These are phyloP conservation scores for Pelvicachromis taeniatus DNA, from an alignment of 2,113 vertebrate genomes.

Conservation along the genomic window DNA sequence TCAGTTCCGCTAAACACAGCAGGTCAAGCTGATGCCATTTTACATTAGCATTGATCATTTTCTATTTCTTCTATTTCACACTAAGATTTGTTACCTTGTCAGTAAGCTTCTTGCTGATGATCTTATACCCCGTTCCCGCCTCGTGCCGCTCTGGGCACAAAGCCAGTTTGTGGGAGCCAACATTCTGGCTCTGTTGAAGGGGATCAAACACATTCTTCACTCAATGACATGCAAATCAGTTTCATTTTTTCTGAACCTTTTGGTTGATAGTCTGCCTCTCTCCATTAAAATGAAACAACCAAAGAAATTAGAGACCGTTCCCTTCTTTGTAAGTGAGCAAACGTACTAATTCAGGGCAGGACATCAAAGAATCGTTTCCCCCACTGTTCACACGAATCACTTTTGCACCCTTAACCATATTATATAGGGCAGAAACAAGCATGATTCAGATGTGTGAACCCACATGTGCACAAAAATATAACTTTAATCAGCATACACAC, in stretches of 20 bases:
- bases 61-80: neutral
- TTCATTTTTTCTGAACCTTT: neutral
- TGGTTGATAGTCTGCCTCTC: neutral
- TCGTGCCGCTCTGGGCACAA: neutral
- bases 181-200: neutral
- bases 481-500: neutral
- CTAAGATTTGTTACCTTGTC: neutral
- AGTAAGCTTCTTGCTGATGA: neutral
- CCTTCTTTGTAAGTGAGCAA: neutral
- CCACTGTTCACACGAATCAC: neutral
- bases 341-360: neutral
- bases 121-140: neutral
- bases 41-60: neutral
- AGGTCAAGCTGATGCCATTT: neutral
- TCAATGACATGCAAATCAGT: no score
- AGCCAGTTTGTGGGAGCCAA: neutral
- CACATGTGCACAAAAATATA: neutral
- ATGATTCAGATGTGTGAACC: neutral
- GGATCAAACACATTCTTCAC: neutral
- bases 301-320: neutral
- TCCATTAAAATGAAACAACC: neutral
- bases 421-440: neutral
- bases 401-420: neutral
- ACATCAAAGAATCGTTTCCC: neutral
- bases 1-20: neutral